Conservation (phyloP, 1,140 invertebrate genomes). For the Drosophila trapezifrons region DNA sequence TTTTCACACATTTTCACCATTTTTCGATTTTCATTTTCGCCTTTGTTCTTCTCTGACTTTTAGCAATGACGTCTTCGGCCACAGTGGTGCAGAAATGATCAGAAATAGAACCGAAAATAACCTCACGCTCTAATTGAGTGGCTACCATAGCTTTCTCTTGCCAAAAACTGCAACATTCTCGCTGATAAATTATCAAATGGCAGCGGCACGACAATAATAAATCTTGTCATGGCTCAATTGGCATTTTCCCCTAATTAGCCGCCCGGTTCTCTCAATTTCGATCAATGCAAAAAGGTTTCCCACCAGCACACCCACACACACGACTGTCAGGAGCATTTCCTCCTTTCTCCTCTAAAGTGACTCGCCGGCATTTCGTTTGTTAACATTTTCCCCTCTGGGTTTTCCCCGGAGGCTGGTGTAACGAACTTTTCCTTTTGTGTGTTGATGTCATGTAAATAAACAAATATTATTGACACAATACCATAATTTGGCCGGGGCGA, state of each 20-base stretch:
- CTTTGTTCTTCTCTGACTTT: conserved; percentile 47
- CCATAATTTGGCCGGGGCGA: conserved; percentile 23
- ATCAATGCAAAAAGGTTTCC: conserved; percentile 13
- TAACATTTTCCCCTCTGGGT: not conserved
- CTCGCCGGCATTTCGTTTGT: conserved; percentile 22
- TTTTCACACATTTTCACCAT: conserved; percentile 54
- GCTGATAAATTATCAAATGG: conserved; percentile 71
- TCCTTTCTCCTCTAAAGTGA: not conserved
- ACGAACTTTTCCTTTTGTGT: conserved; percentile 30
- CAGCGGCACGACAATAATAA: conserved; percentile 56
- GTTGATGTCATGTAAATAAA: conserved; percentile 47
- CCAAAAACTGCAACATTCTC: conserved; percentile 59
- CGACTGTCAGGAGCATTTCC: conserved; percentile 26
- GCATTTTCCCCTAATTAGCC: conserved; percentile 45
- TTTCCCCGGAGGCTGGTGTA: conserved; percentile 18
- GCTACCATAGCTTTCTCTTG: conserved; percentile 3
- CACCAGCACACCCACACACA: not conserved
- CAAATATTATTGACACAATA: conserved; percentile 47
- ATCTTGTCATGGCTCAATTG: conserved; percentile 79
- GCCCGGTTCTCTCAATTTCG: conserved; percentile 18
- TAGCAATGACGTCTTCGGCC: conserved; percentile 57
- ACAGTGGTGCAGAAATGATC: conserved; percentile 64
- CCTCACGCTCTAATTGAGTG: conserved; percentile 65
- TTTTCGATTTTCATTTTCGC: conserved; percentile 47
- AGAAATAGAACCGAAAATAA: conserved; percentile 25